phyloP scores from a whole-genome alignment of 2,113 vertebrate genomes.

The Pteruthius melanotis region DNA sequence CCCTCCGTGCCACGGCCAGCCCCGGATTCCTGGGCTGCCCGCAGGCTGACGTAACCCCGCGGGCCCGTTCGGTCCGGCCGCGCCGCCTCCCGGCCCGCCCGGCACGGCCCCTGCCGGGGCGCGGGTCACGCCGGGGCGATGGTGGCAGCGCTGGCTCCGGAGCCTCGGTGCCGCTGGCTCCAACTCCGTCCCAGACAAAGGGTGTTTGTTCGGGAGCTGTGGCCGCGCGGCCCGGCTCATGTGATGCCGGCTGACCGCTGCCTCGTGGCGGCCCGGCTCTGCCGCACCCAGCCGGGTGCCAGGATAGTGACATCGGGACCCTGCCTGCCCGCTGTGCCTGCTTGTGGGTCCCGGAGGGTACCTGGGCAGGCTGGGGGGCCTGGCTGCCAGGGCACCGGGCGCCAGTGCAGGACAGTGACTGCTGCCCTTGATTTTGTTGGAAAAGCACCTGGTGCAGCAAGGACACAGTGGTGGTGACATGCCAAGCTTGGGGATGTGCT shows the following conservation, averaged over 20 bases:
- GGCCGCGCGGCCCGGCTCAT: neutral
- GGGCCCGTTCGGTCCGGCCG: neutral
- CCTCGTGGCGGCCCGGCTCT: rapidly evolving
- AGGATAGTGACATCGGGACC: neutral
- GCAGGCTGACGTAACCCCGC: neutral
- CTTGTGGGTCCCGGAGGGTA: rapidly evolving
- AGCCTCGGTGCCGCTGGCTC: neutral
- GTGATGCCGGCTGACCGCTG: slow-evolving; percentile 11
- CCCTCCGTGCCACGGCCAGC: rapidly evolving
- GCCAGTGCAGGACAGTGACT: rapidly evolving
- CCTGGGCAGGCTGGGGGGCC: neutral
- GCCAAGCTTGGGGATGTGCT: rapidly evolving
- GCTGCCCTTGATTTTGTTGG: neutral
- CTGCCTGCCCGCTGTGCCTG: rapidly evolving
- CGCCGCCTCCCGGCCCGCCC: neutral
- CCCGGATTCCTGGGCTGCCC: neutral
- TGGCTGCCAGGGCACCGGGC: neutral
- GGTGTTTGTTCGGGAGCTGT: neutral
- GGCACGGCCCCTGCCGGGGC: rapidly evolving
- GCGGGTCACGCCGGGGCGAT: neutral
- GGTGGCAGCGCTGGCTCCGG: neutral
- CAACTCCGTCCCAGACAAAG: neutral
- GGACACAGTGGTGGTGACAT: rapidly evolving
- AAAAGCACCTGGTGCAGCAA: neutral
- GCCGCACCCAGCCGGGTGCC: neutral